A percentile compares a stretch with the other conserved stretches of the same genome.
These are phyloP conservation scores for Saturnia pavonia DNA, from an alignment of 2,888 invertebrate genomes.

Conservation along the genomic window DNA sequence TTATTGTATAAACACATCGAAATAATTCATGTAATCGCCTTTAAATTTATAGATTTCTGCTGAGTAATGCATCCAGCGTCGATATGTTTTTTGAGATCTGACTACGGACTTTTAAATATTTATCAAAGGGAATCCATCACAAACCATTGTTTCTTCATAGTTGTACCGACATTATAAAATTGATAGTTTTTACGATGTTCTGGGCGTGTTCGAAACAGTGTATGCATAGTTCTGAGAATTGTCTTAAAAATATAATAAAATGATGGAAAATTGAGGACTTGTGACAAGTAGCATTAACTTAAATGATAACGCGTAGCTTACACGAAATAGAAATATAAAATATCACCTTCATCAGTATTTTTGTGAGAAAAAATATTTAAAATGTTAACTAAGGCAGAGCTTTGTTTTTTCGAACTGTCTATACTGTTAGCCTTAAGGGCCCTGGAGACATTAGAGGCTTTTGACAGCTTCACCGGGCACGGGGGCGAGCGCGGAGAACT, in stretches of 20 bases:
- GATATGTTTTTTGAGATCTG: constrained; percentile 18
- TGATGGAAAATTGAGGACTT: background rate
- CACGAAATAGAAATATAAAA: background rate
- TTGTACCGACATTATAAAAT: constrained; percentile 16
- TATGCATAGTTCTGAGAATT: background rate
- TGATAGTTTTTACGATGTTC: constrained; percentile 19
- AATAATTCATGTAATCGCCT: background rate
- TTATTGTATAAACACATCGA: background rate
- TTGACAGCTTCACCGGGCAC: too few relatives aligned
- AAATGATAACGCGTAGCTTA: background rate
- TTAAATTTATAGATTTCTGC: constrained; percentile 10
- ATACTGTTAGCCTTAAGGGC: too few relatives aligned
- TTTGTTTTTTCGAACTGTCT: too few relatives aligned
- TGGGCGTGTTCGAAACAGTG: constrained; percentile 4
- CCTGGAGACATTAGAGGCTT: too few relatives aligned
- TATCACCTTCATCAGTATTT: background rate
- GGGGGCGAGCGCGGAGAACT: too few relatives aligned
- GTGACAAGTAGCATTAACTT: background rate
- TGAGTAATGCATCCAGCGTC: constrained; percentile 14
- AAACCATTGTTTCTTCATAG: constrained; percentile 20
- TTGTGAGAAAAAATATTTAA: background rate
- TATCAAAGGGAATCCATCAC: constrained; percentile 19
- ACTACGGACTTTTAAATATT: constrained; percentile 21
- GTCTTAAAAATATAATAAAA: constrained; percentile 3
- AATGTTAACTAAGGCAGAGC: background rate